Evolutionary conservation across 2,113 vertebrate species (phyloP), one percentile per base, ranked within the genome.

Genomic region (Chionomys nivalis): DNA sequence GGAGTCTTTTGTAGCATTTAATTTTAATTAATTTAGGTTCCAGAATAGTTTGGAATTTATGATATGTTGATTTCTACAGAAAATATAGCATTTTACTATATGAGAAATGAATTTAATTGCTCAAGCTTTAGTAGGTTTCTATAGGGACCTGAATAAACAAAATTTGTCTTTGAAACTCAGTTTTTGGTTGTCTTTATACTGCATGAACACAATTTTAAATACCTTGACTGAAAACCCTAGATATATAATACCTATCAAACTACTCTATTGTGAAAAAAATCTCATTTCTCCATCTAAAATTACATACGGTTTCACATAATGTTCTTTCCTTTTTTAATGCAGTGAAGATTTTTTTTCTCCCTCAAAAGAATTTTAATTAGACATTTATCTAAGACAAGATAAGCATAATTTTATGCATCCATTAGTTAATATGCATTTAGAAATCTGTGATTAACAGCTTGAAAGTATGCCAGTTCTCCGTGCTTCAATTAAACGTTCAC

Each of bases 351-450:
- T 93, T 92, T 93, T 93, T 97, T 88, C 61, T 23, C 16, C n/a
- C 81, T 92, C 92, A 52, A 95, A 94, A n/a, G 31, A 96, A 89
- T 92, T 97, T 96, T 98, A 98, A 97, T 97, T 97, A 97, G 65
- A 73, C 42, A 93, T 98, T 97, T 98, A 94, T 95, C 89, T 97
- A 96, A 97, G 92, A 88, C 86, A 97, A 97, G 81, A 68, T 88
- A 96, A 81, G 44, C 87, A 68, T 92, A 95, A 96, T 97, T 98
- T 98, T 96, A 97, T 66, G 96, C 92, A 96, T 47, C 42, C 33
- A 91, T 97, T 98, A 98, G 90, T 47, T 96, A 95, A 93, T 86
- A 87, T 21, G 23, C 93, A 98, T 98, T 97, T 79, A 89, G 91
- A 95, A 97, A 94, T 91, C 70, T 93, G 91, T 98, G 92, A 97